These are phyloP conservation scores for Myopa tessellatipennis DNA, from an alignment of 2,888 invertebrate genomes.

Conservation along the genomic window DNA sequence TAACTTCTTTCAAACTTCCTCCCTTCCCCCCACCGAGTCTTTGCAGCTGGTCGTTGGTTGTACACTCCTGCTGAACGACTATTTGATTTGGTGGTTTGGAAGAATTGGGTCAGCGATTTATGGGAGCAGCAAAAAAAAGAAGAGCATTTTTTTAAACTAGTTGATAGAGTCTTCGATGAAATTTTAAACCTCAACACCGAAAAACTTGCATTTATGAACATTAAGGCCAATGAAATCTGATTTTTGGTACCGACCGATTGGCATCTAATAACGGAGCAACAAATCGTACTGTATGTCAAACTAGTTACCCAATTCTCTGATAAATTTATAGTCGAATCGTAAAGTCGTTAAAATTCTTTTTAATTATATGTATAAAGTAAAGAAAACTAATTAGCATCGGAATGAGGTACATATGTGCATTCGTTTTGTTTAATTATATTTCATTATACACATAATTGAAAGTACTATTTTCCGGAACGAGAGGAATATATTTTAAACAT, in stretches of 20 bases:
- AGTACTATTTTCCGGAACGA: too few species aligned
- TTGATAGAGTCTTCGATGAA: neutral
- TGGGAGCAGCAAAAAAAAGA: neutral
- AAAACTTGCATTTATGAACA: conserved; percentile 2
- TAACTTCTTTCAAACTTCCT: neutral
- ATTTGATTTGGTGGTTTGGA: neutral
- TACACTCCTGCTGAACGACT: neutral
- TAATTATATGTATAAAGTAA: too few species aligned
- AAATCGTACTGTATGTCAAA: neutral
- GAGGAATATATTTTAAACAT: too few species aligned
- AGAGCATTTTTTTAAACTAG: neutral
- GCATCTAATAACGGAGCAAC: neutral
- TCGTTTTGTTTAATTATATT: too few species aligned
- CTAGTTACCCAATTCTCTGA: conserved; percentile 13
- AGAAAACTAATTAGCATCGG: too few species aligned
- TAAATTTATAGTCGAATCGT: neutral
- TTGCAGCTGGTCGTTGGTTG: neutral
- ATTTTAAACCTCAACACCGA: neutral
- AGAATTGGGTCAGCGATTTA: conserved; percentile 21
- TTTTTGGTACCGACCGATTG: neutral
- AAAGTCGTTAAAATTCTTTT: neutral
- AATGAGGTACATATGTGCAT: too few species aligned
- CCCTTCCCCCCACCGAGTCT: neutral
- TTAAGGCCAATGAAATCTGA: conserved; percentile 7
- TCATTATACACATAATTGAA: too few species aligned